Conservation (phyloP, 2,113 vertebrate genomes). For the Paraplagusia blochii region DNA sequence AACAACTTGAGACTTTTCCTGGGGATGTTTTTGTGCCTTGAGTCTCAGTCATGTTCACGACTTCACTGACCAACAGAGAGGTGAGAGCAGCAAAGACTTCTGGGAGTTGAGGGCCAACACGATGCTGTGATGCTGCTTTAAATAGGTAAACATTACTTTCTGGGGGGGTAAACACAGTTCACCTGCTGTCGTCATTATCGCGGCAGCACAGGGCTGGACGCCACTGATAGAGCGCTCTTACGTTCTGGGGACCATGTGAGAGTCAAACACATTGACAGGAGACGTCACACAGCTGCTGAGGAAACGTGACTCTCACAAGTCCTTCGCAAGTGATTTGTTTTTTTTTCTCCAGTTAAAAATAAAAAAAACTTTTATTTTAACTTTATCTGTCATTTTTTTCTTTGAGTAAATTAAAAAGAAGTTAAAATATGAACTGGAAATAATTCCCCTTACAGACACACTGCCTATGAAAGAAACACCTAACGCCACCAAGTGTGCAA, state of each 20-base stretch:
- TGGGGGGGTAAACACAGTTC: slow-evolving; percentile 37
- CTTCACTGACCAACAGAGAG: background rate
- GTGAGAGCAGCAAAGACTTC: background rate
- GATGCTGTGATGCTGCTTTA: slow-evolving; percentile 3
- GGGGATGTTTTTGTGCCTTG: slow-evolving; percentile 1
- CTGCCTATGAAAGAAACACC: too few species aligned
- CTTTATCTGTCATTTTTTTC: too few species aligned
- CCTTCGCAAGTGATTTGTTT: too few species aligned
- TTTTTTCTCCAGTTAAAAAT: too few species aligned
- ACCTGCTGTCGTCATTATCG: slow-evolving; percentile 65
- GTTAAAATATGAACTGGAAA: too few species aligned
- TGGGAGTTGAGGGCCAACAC: slow-evolving; percentile 9
- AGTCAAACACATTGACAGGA: slow-evolving; percentile 9
- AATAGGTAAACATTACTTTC: slow-evolving; percentile 29
- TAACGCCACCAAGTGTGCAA: too few species aligned
- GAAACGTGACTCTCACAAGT: too few species aligned
- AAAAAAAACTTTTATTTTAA: too few species aligned
- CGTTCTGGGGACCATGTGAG: slow-evolving; percentile 13
- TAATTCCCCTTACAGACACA: too few species aligned
- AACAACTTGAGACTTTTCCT: background rate
- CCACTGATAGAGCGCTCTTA: slow-evolving; percentile 63
- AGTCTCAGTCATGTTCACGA: background rate
- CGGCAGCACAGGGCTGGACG: slow-evolving; percentile 59
- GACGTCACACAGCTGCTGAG: too few species aligned
- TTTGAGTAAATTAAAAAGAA: too few species aligned